These are phyloP conservation scores for Pristionchus arcanus DNA, from an alignment of 2,888 invertebrate genomes.

Conservation along the genomic window DNA sequence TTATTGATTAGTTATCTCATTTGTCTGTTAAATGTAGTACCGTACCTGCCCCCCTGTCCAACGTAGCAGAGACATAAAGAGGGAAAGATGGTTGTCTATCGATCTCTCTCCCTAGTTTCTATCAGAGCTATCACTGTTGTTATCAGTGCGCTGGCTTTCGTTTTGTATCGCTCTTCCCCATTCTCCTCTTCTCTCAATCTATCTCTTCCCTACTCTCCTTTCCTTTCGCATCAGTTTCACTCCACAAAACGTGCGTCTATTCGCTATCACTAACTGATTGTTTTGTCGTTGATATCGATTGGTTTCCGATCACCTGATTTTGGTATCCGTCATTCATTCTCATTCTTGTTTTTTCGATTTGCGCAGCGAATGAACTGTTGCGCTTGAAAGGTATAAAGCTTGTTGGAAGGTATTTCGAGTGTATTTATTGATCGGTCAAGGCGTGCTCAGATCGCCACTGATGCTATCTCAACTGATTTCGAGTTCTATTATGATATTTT, in stretches of 20 bases:
- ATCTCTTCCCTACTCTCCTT: background rate
- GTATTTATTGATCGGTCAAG: constrained; percentile 16
- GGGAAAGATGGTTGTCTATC: constrained; percentile 7
- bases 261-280: background rate
- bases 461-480: background rate
- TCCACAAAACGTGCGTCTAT: background rate
- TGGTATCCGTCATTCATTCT: background rate
- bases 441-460: constrained; percentile 10
- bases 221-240: background rate
- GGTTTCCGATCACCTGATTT: background rate
- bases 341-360: background rate
- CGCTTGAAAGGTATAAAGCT: constrained; percentile 29
- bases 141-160: constrained; percentile 36
- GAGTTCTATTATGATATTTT: background rate
- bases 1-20: constrained; percentile 33
- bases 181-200: background rate
- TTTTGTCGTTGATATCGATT: constrained; percentile 29
- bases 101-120: constrained; percentile 40
- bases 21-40: constrained; percentile 19
- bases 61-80: background rate
- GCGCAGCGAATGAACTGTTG: background rate
- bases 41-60: no score
- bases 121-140: constrained; percentile 17
- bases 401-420: background rate
- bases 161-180: constrained; percentile 8